Conservation (phyloP, 92 coral and sea anemone genomes). For the Muricea muricata region DNA sequence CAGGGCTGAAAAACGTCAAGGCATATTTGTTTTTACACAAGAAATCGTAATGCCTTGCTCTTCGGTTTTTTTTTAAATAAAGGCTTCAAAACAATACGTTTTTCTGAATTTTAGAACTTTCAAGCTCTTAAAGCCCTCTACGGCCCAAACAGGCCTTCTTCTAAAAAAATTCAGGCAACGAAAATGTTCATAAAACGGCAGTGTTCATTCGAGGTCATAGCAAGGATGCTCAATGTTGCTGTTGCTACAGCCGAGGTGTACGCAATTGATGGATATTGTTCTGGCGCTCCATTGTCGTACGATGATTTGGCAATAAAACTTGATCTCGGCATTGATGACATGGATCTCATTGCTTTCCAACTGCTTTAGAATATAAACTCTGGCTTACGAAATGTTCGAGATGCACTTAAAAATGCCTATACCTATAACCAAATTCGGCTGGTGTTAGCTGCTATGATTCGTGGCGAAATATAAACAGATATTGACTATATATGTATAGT, state of each 20-base stretch:
- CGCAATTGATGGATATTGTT: not conserved
- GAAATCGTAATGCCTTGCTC: too few species aligned
- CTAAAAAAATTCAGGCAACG: not conserved
- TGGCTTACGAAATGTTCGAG: not conserved
- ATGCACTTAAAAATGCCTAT: not conserved
- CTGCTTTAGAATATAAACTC: not conserved
- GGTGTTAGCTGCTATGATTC: not conserved
- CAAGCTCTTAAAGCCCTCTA: not conserved
- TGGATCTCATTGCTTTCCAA: not conserved
- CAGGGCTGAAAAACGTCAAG: too few species aligned
- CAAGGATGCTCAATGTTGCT: not conserved
- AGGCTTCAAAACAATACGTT: too few species aligned
- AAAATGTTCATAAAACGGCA: not conserved
- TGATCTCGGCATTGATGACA: not conserved
- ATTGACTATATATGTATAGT: too few species aligned
- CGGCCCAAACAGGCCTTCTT: not conserved
- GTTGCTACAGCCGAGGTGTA: not conserved
- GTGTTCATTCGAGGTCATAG: too few species aligned
- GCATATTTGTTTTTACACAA: too few species aligned
- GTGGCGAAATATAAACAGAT: not conserved
- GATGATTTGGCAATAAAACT: not conserved
- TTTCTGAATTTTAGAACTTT: too few species aligned
- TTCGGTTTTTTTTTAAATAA: too few species aligned
- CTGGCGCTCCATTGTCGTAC: not conserved
- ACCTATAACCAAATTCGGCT: not conserved